Conservation (phyloP, 2,888 invertebrate species). For the Hofmannophila pseudospretella region DNA sequence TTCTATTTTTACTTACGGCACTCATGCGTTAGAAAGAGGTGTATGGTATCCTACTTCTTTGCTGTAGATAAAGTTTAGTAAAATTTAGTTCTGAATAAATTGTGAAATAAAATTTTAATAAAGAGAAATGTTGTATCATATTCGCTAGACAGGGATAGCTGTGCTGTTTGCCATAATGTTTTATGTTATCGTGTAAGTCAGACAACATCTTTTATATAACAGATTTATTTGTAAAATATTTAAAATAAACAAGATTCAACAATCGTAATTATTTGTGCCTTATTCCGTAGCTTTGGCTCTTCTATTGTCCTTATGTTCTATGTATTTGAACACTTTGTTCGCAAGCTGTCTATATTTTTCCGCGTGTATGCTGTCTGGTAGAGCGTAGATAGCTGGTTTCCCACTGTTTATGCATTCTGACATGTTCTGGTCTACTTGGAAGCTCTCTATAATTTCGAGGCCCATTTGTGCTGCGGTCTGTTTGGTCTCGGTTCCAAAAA, state of each 20-base stretch:
- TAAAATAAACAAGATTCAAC: conserved; percentile 45
- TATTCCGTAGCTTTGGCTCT: conserved; percentile 44
- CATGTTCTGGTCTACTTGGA: conserved; percentile 85
- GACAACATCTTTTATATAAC: conserved; percentile 29
- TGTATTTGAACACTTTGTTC: conserved; percentile 64
- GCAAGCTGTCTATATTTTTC: conserved; percentile 66
- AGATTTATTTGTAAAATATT: conserved; percentile 44
- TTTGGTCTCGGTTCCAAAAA: conserved; percentile 84
- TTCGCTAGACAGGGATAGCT: conserved; percentile 10
- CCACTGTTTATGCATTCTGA: conserved; percentile 84
- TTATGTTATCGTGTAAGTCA: conserved; percentile 26
- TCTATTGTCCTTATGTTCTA: conserved; percentile 51
- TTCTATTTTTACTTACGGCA: too few relatives aligned
- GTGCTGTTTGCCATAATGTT: conserved; percentile 22
- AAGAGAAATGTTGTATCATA: conserved; percentile 32
- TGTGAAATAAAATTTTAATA: conserved; percentile 41
- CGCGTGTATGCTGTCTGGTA: conserved; percentile 76
- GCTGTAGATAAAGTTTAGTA: conserved; percentile 28
- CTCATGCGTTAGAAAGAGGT: too few relatives aligned
- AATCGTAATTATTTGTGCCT: conserved; percentile 14
- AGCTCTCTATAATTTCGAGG: conserved; percentile 81
- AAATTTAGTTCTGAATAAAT: conserved; percentile 58
- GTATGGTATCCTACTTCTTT: too few relatives aligned
- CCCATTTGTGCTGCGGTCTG: conserved; percentile 81
- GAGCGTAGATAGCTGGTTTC: conserved; percentile 83